Conservation (phyloP, 1,140 invertebrate genomes). For the Anastatus disparis region DNA sequence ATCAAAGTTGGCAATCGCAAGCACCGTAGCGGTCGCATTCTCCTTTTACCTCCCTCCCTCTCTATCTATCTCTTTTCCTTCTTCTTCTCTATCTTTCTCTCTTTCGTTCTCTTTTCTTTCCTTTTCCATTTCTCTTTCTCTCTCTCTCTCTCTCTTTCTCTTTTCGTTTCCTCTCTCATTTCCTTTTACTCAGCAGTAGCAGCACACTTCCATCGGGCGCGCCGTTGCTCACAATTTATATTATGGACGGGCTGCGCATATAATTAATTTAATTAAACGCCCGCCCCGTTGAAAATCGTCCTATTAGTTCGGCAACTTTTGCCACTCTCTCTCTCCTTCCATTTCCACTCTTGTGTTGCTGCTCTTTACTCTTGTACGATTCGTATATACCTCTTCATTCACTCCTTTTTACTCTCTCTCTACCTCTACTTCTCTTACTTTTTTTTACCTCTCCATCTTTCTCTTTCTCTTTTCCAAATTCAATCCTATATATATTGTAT, state of each 20-base stretch:
- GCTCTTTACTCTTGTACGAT: not conserved
- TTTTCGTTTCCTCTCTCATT: conserved; percentile 31
- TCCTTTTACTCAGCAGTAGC: conserved; percentile 11
- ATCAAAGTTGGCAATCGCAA: conserved; percentile 66
- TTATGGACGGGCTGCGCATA: conserved; percentile 62
- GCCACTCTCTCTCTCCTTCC: conserved; percentile 41
- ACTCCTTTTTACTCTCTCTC: not conserved
- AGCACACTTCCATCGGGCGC: conserved; percentile 46
- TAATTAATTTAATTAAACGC: conserved; percentile 68
- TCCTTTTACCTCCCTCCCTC: conserved; percentile 19
- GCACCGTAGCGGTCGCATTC: conserved; percentile 39
- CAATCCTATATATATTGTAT: no score
- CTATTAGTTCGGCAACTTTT: conserved; percentile 66
- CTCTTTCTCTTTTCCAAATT: no score
- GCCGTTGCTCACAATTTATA: conserved; percentile 65
- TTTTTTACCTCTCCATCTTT: not conserved
- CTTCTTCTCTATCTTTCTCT: not conserved
- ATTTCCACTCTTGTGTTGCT: not conserved
- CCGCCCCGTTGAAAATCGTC: conserved; percentile 64
- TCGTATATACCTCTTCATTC: no score
- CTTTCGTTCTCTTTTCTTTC: not conserved
- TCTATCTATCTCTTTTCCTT: conserved; percentile 15
- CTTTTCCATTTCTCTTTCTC: conserved; percentile 23
- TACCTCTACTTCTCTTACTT: not conserved
- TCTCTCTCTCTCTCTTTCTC: conserved; percentile 20